Percentiles rank a stretch among this genome's conserved stretches.
phyloP scores from a whole-genome alignment of 2,113 vertebrate genomes.

The Triplophysa rosa region DNA sequence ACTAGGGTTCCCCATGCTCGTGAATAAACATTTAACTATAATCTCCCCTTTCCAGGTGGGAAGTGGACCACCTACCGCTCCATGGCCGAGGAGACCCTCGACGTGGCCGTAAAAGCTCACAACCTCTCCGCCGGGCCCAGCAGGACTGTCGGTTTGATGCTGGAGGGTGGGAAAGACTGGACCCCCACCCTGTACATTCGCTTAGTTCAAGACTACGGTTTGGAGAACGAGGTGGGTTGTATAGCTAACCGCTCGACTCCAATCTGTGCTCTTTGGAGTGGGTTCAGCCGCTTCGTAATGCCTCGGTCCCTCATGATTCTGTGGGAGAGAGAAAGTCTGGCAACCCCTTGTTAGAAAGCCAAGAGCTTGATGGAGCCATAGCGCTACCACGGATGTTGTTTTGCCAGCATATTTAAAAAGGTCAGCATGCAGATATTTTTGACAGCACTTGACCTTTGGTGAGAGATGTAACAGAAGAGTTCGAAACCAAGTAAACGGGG shows the following conservation, averaged over 20 bases:
- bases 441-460: constrained; percentile 77
- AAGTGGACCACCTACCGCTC: constrained; percentile 98
- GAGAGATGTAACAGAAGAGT: constrained; percentile 60
- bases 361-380: constrained; percentile 39
- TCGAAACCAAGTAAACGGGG: constrained; percentile 67
- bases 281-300: constrained; percentile 27
- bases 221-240: constrained; percentile 87
- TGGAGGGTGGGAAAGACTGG: constrained; percentile 91
- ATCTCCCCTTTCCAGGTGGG: constrained; percentile 76
- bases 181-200: constrained; percentile 93
- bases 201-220: constrained; percentile 94
- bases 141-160: constrained; percentile 83
- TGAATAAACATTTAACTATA: neutral
- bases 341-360: constrained; percentile 65
- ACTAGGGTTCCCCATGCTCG: neutral
- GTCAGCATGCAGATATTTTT: constrained; percentile 78
- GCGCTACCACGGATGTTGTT: constrained; percentile 49
- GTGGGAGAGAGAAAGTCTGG: constrained; percentile 24
- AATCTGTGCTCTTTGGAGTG: constrained; percentile 14
- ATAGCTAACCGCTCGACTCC: neutral
- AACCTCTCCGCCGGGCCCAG: constrained; percentile 77
- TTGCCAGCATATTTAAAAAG: constrained; percentile 73
- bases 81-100: constrained; percentile 91
- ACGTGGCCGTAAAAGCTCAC: constrained; percentile 79
- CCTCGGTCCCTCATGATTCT: constrained; percentile 27